Conservation (phyloP, 1,140 invertebrate species). For the Penaeus japonicus region DNA sequence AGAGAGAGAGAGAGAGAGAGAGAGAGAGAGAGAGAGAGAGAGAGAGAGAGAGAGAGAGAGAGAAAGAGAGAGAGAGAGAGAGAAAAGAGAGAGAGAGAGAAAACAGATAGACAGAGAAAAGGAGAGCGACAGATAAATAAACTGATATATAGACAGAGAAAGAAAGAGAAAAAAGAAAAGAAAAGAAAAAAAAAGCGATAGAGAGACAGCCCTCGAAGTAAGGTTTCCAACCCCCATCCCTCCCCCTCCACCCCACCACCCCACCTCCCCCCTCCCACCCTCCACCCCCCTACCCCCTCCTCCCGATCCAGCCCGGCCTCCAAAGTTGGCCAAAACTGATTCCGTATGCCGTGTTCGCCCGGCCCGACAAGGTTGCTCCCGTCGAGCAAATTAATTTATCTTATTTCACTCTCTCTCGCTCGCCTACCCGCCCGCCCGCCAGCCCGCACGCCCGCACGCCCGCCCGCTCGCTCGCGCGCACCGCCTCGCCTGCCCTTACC, state of each 20-base stretch:
- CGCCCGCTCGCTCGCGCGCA: no score
- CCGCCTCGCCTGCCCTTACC: no score
- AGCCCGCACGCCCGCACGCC: no score
- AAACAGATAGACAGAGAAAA: neutral
- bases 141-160: neutral
- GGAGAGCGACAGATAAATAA: neutral
- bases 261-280: no score
- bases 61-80: slow-evolving; percentile 9
- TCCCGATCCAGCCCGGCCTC: neutral
- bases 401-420: slow-evolving; percentile 26
- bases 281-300: no score
- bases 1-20: neutral
- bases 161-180: neutral
- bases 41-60: neutral
- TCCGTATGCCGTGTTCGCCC: slow-evolving; percentile 26
- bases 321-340: slow-evolving; percentile 31
- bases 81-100: neutral
- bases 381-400: slow-evolving; percentile 45
- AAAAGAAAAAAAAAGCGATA: neutral
- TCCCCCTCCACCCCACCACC: no score
- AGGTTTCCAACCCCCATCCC: no score
- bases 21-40: neutral
- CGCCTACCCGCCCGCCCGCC: neutral
- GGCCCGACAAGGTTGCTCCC: slow-evolving; percentile 10
- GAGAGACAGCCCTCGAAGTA: neutral